Base-by-base conservation (phyloP, 1,140 invertebrate genomes). In the Cheumatopsyche charites region DNA sequence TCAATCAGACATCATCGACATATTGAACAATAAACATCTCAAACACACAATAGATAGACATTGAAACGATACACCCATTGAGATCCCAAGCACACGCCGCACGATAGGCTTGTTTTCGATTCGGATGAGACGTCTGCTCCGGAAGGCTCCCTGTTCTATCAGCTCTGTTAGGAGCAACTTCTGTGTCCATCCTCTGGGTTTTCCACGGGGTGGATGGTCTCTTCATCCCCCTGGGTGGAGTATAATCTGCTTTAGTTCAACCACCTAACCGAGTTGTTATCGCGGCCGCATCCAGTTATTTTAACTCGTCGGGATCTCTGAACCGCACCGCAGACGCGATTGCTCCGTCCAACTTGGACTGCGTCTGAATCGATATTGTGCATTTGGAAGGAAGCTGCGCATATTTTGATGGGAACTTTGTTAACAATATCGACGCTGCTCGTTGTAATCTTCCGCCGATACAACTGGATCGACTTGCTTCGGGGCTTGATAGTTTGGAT, bases 241-340 rank as follows among this genome's bases (percentile, higher is more conserved):
- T 23, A 58, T 58, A 58, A 58, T 58, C 55, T 58, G 55, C 23
- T 58, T 58, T 58, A 17, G 55, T 19, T 21, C 55, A 17, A n/a
- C 23, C 55, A 12, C 21, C 47, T 17, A 52, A 52, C 47, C 47
- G 19, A 58, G 55, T 58, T 58, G 55, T 58, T 58, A 58, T 58
- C 55, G 55, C 23, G 47, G 47, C 15, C 47, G 15, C 47, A 58
- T 25, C 55, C 55, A 58, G 55, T 58, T 58, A 58, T 58, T 58
- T 26, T 58, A 58, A 58, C 55, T 58, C 55, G 55, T 58, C 55
- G 9, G 55, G 23, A 25, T 58, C 55, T 23, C 3, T 19, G 23
- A 36, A 58, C 23, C 55, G 21, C 55, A 52, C 47, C 47, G 23
- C 23, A 26, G 55, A 58, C 19, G 23, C 55, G 17, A 25, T 58